Percentiles rank a stretch among this genome's conserved stretches.
These are phyloP conservation scores for Mesodorylaimus sp. DNA, from an alignment of 2,888 invertebrate species.

Conservation along the genomic window DNA sequence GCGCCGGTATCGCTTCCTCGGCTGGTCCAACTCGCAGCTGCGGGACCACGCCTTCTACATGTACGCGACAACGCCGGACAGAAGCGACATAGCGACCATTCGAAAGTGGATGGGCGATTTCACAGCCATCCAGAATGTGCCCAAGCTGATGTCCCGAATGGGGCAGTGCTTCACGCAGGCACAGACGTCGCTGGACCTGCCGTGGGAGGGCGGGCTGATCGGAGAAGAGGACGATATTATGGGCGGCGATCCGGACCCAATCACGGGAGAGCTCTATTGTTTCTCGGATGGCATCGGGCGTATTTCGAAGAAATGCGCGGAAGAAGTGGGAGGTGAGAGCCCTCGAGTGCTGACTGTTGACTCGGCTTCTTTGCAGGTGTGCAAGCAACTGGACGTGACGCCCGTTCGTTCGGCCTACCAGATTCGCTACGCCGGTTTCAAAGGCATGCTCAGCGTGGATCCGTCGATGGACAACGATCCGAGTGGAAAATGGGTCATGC, in stretches of 20 bases:
- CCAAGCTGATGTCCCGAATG: slow-evolving; percentile 31
- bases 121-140: slow-evolving; percentile 16
- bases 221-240: slow-evolving; percentile 1
- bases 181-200: slow-evolving; percentile 2
- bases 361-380: slow-evolving; percentile 1
- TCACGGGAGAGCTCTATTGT: slow-evolving; percentile 13
- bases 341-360: background rate
- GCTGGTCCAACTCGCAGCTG: slow-evolving; percentile 27
- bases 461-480: slow-evolving; percentile 17
- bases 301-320: slow-evolving; percentile 19
- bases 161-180: slow-evolving; percentile 32
- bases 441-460: slow-evolving; percentile 24
- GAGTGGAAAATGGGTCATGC: background rate
- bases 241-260: background rate
- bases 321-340: slow-evolving; percentile 7
- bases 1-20: slow-evolving; percentile 19
- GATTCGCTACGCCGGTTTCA: slow-evolving; percentile 26
- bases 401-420: slow-evolving; percentile 13
- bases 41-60: slow-evolving; percentile 26
- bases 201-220: background rate
- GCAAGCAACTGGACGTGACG: slow-evolving; percentile 2
- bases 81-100: slow-evolving; percentile 4
- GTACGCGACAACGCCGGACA: slow-evolving; percentile 13
- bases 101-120: slow-evolving; percentile 24
- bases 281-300: slow-evolving; percentile 26